A percentile compares a stretch with the other conserved stretches of the same genome.
phyloP scores from a whole-genome alignment of 2,113 vertebrate genomes.

The Carassius auratus region DNA sequence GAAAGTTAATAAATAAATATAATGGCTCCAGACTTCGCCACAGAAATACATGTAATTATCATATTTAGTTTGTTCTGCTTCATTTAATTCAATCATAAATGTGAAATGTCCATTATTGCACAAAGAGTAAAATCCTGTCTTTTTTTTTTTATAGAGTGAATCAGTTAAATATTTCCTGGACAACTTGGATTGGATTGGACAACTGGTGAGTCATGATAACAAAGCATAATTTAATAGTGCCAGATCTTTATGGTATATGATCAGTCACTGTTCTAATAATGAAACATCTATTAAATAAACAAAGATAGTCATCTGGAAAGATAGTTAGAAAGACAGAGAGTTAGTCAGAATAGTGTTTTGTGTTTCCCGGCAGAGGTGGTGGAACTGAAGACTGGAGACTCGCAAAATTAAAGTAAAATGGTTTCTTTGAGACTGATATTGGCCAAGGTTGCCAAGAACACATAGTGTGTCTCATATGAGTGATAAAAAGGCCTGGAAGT shows the following conservation, averaged over 20 bases:
- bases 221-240: neutral
- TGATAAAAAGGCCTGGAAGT: constrained; percentile 26
- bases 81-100: neutral
- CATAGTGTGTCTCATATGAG: constrained; percentile 33
- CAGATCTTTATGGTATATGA: neutral
- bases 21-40: neutral
- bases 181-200: constrained; percentile 94
- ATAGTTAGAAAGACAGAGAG: neutral
- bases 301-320: neutral
- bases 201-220: constrained; percentile 84
- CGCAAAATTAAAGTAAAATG: constrained; percentile 18
- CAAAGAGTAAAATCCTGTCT: neutral
- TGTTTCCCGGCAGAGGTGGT: neutral
- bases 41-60: neutral
- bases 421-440: constrained; percentile 1
- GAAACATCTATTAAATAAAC: neutral
- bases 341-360: neutral
- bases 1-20: neutral
- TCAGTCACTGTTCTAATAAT: neutral
- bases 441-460: constrained; percentile 39
- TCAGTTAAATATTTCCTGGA: constrained; percentile 98
- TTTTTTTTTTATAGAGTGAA: constrained; percentile 82
- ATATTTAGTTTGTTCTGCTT: neutral
- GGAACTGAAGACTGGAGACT: neutral
- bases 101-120: neutral